Conservation (phyloP, 1,140 invertebrate species). For the Helicorthomorpha holstii region DNA sequence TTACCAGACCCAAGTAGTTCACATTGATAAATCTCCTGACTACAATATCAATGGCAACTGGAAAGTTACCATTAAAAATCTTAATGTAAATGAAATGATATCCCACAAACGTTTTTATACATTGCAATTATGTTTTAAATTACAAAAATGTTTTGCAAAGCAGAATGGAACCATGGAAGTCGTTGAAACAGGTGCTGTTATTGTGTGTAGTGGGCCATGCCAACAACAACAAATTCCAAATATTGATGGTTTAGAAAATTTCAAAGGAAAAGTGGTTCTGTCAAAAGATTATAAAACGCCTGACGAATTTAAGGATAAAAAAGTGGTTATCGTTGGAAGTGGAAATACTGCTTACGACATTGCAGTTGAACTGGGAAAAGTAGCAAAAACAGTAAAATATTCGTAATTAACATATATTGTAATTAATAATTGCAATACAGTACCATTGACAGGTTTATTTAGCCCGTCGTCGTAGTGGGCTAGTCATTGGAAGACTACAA, state of each 20-base stretch:
- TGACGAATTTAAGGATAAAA: conserved; percentile 8
- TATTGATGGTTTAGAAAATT: conserved; percentile 9
- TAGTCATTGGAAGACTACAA: conserved; percentile 28
- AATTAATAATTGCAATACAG: no score
- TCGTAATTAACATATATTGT: no score
- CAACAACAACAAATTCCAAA: conserved; percentile 7
- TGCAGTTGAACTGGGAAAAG: background rate
- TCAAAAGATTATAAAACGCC: conserved; percentile 10
- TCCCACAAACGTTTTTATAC: background rate
- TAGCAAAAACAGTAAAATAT: background rate
- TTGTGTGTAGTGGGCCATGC: conserved; percentile 8
- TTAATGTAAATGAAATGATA: no score
- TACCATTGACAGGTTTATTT: conserved; percentile 27
- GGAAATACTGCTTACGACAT: conserved; percentile 12
- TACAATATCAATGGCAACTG: background rate
- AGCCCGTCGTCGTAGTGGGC: conserved; percentile 29
- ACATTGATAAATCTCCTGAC: background rate
- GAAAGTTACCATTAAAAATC: conserved; percentile 1
- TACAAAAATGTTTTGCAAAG: background rate
- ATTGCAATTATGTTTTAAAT: background rate
- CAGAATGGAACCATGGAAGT: background rate
- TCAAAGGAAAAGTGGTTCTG: conserved; percentile 9
- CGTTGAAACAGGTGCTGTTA: conserved; percentile 5
- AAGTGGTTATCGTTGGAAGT: conserved; percentile 8
- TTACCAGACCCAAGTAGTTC: background rate